phyloP scores from a whole-genome alignment of 2,113 vertebrate genomes.

The Sus scrofa region T2T-Sscrofa CM000826.6:101144501-101145000 shows the following conservation, averaged over 20 bases:
- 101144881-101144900: neutral
- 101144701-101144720: neutral
- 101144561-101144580: conserved; percentile 7
- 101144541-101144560: neutral
- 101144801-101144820: conserved; percentile 26
- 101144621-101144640: neutral
- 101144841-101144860: neutral
- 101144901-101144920: too few species aligned
- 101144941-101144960: neutral
- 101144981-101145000: neutral
- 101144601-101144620: neutral
- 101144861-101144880: neutral
- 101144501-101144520: too few species aligned
- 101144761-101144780: neutral
- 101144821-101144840: neutral
- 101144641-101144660: conserved; percentile 30
- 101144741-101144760: neutral
- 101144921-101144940: neutral
- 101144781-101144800: neutral
- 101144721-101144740: neutral
- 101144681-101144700: neutral
- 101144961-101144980: neutral
- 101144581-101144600: neutral
- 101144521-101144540: neutral
- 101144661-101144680: neutral